A percentile compares a stretch with the other conserved stretches of the same genome.
Evolutionary conservation across 2,113 vertebrate species (phyloP).

Genomic region (Sturnira hondurensis): DNA sequence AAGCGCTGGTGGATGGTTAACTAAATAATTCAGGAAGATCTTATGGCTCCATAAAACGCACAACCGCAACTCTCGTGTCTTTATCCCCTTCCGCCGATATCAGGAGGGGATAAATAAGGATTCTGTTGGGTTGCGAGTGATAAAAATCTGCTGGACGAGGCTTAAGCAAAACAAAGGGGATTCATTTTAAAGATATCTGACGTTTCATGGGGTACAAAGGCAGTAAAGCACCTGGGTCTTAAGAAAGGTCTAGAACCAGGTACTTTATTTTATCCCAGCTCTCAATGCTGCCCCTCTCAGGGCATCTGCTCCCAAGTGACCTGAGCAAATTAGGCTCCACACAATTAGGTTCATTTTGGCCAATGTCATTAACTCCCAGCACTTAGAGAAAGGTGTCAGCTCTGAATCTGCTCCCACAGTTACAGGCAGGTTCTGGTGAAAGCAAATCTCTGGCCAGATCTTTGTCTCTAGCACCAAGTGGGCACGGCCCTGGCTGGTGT

Average conservation of each 20-base stretch:
- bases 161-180: conserved; percentile 23
- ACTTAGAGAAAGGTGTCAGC: background rate
- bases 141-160: conserved; percentile 25
- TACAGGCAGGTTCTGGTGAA: background rate
- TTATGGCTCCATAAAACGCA: conserved; percentile 58
- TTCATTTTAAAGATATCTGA: conserved; percentile 21
- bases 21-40: conserved; percentile 71
- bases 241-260: background rate
- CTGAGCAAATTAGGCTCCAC: background rate
- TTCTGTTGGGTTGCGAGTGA: conserved; percentile 23
- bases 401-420: background rate
- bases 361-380: background rate
- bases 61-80: background rate
- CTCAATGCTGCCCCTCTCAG: background rate
- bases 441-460: background rate
- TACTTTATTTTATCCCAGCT: background rate
- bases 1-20: conserved; percentile 40
- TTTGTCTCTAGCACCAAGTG: background rate
- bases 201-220: background rate
- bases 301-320: background rate
- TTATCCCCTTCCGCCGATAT: background rate
- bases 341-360: background rate
- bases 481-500: no score
- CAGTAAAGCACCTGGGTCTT: background rate
- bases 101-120: conserved; percentile 27